Evolutionary conservation across 23 tunicate species (phyloP), one percentile per base, ranked within the genome.

Genomic region (Botrylloides violaceus): DNA sequence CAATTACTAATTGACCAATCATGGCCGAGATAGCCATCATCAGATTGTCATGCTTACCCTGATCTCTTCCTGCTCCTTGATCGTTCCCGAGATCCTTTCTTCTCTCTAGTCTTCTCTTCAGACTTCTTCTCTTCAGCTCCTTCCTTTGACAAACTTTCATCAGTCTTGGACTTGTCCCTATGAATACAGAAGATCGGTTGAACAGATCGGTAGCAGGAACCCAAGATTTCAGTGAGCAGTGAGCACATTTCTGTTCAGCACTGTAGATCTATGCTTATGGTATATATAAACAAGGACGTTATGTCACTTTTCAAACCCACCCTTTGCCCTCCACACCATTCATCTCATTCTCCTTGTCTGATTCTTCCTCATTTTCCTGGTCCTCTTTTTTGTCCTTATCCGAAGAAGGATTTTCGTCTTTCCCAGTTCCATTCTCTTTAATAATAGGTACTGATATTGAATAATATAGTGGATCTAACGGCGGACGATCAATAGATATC

Each of bases 321-420:
- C 15, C 53, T 15, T 43, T 43, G 12, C 12, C 15, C 15, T 43
- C 53, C 15, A 43, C 53, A 7, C 53, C 53, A 15, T 43, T 43
- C 53, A 43, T 15, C 65, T 60, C 65, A 20, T 60, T 18, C 30
- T 24, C 32, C 21, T 60, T 60, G 26, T 60, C 65, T 25, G 65
- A 24, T 60, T 60, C 1, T 65, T 43, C 15, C 53, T 43, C 53
- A 9, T 43, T 15, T 15, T 43, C 53, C 12, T 43, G 12, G 53
- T 43, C 12, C 53, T 43, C 15, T 15, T 65, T 48, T 29, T 65
- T 65, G 7, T 65, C 71, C 21, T 28, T 15, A 9, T 32, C 43
- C 1, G 43, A n/a, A 15, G 22, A 20, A 20, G 21, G 18, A 25
- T 60, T 60, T 15, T 60, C 24, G 0, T 60, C 15, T 43, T 43